Evolutionary conservation across 2,113 vertebrate species (phyloP), one percentile per base, ranked within the genome.

Genomic region (Corynorhinus townsendii): DNA sequence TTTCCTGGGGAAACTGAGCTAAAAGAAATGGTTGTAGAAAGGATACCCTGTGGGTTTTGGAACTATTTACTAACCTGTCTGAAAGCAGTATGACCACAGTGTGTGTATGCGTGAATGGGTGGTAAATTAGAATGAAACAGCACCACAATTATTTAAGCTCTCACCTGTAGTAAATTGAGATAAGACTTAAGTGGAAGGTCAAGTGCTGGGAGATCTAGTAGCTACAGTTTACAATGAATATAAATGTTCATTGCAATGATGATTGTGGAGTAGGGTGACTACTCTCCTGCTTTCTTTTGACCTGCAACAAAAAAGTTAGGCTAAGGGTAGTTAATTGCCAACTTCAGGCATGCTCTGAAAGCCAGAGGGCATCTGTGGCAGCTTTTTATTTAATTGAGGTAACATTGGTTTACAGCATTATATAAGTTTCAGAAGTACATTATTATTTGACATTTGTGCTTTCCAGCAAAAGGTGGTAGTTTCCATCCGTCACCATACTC

Each of bases 11-110:
- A 81, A 92, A 87, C 1, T 72, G 11, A 95, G 20, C 56, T 91
- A 49, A 85, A 83, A 54, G n/a, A 96, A 75, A 30, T 59, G 79
- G 15, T 81, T 84, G 1, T 80, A 94, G 84, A 88, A 84, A 81
- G 28, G 26, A 38, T 54, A 30, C 30, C 30, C 11, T 69, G 16
- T 54, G 22, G 30, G 35, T 59, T 90, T 90, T 59, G 43, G 30
- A 91, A 83, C 86, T 94, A 35, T 59, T 80, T 71, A 75, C 56
- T 38, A 33, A 77, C 14, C 81, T 82, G 24, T 92, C 59, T 88
- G 20, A 95, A 89, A 85, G 64, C 10, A 94, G 43, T 33, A 82
- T 6, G 5, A 83, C 66, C 62, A 72, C 16, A 82, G 49, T 75
- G 52, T 86, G 64, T 86, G 2, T 14, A 15, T 45, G 12, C 26